Evolutionary conservation across 2,888 invertebrate species (phyloP).

Genomic region (Caenorhabditis macrosperma): DNA sequence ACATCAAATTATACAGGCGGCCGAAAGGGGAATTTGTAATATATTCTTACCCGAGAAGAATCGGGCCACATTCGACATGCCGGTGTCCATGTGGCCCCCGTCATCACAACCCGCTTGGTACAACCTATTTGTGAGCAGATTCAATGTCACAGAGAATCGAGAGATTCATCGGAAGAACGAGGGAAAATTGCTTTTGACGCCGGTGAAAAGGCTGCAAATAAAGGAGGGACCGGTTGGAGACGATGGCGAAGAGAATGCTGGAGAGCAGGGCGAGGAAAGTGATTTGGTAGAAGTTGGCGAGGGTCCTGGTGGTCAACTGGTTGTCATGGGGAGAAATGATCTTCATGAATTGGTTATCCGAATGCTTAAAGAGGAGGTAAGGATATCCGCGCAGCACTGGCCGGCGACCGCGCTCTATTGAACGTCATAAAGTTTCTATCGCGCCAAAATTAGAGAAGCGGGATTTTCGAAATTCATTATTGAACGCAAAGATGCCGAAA

Average conservation of each 20-base stretch:
- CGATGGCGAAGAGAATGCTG: neutral
- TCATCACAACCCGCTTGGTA: conserved; percentile 44
- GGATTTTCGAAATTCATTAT: too few relatives aligned
- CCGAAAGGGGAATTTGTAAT: conserved; percentile 41
- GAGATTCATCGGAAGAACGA: conserved; percentile 6
- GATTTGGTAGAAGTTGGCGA: conserved; percentile 17
- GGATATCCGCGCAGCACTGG: too few relatives aligned
- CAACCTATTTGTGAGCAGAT: conserved; percentile 5
- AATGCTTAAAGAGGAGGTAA: neutral
- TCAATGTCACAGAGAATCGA: conserved; percentile 10
- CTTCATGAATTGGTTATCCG: conserved; percentile 17
- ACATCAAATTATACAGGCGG: conserved; percentile 48
- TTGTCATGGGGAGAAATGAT: conserved; percentile 10
- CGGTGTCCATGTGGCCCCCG: conserved; percentile 29
- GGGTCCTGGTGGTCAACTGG: conserved; percentile 4
- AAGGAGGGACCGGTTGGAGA: neutral
- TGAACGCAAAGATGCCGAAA: too few relatives aligned
- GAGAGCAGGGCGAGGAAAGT: neutral
- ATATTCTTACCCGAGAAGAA: conserved; percentile 1
- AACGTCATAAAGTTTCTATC: too few relatives aligned
- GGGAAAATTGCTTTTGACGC: conserved; percentile 15
- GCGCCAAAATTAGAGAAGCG: too few relatives aligned
- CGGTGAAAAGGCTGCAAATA: neutral
- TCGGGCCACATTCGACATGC: neutral
- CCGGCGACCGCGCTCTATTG: too few relatives aligned